Conservation (phyloP, 2,888 invertebrate species). For the Platerodrilus igneus region DNA sequence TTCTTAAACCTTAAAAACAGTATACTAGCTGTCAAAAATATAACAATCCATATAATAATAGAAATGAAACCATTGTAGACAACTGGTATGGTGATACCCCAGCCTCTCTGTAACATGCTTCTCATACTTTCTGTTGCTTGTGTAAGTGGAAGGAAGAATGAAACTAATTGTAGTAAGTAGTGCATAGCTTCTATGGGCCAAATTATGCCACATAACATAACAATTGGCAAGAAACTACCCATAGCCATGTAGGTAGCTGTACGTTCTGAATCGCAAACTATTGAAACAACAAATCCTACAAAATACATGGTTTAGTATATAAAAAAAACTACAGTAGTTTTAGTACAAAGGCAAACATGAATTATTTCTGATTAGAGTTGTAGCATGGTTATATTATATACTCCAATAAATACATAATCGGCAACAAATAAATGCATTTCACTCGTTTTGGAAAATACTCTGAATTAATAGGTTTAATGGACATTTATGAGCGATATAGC, state of each 20-base stretch:
- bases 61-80: slow-evolving; percentile 82
- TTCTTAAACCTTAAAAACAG: slow-evolving; percentile 78
- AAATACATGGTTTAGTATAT: too few relatives aligned
- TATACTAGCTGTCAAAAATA: slow-evolving; percentile 70
- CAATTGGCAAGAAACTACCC: slow-evolving; percentile 80
- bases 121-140: slow-evolving; percentile 83
- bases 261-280: slow-evolving; percentile 73
- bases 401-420: too few relatives aligned
- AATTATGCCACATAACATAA: slow-evolving; percentile 83
- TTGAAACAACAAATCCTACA: slow-evolving; percentile 81
- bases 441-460: too few relatives aligned
- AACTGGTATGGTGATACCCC: slow-evolving; percentile 63
- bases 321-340: too few relatives aligned
- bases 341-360: too few relatives aligned
- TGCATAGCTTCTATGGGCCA: slow-evolving; percentile 96
- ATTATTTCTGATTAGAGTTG: too few relatives aligned
- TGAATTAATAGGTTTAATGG: too few relatives aligned
- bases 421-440: too few relatives aligned
- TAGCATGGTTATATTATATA: too few relatives aligned
- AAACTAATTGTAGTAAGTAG: slow-evolving; percentile 55
- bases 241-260: slow-evolving; percentile 81
- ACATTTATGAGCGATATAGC: too few relatives aligned
- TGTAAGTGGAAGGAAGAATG: slow-evolving; percentile 77
- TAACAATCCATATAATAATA: slow-evolving; percentile 71
- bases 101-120: slow-evolving; percentile 79